These are phyloP conservation scores for Papilio gigon DNA, from an alignment of 2,888 invertebrate species.

Conservation along the genomic window DNA sequence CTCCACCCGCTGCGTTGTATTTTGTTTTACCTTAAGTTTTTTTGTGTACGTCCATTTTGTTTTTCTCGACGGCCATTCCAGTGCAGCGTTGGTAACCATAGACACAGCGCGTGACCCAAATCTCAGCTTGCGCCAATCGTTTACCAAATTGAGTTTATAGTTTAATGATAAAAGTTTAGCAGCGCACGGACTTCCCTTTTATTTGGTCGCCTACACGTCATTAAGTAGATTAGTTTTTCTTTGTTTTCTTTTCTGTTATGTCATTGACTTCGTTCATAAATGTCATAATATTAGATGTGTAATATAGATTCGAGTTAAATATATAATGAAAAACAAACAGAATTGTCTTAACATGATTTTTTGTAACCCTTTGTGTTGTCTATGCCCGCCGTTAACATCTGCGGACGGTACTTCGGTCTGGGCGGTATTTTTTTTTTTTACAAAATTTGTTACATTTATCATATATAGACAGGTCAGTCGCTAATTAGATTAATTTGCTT, in stretches of 20 bases:
- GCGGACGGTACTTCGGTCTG: constrained; percentile 36
- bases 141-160: constrained; percentile 43
- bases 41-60: constrained; percentile 42
- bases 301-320: constrained; percentile 72
- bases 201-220: constrained; percentile 58
- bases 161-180: constrained; percentile 54
- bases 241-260: constrained; percentile 58
- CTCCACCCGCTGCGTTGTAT: constrained; percentile 39
- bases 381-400: constrained; percentile 52
- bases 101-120: constrained; percentile 54
- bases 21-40: constrained; percentile 42
- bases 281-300: constrained; percentile 78
- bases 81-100: constrained; percentile 27
- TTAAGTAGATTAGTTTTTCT: constrained; percentile 63
- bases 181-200: constrained; percentile 55
- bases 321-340: constrained; percentile 55
- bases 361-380: constrained; percentile 56
- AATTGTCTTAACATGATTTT: constrained; percentile 57
- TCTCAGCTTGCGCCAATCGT: constrained; percentile 47
- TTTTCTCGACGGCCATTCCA: constrained; percentile 39
- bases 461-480: constrained; percentile 43
- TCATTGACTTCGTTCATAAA: constrained; percentile 70
- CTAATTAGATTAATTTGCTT: constrained; percentile 34
- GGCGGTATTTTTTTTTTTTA: constrained; percentile 22
- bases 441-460: constrained; percentile 26